Percentiles rank a stretch among this genome's conserved stretches.
phyloP scores from a whole-genome alignment of 2,797 vertebrate genomes.

The Sphenodon punctatus region DNA sequence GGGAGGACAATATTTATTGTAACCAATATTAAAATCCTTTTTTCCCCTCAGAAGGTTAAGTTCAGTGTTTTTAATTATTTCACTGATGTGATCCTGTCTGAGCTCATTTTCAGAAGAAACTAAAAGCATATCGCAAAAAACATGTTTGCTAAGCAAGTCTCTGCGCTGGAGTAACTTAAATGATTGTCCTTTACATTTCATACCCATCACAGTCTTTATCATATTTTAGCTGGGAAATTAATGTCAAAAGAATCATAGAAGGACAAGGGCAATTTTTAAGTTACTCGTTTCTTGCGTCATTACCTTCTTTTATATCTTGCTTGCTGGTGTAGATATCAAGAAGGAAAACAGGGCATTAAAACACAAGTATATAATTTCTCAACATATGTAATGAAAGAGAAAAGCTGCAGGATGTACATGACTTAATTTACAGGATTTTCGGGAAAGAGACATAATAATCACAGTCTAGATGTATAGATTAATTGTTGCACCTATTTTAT shows the following conservation, averaged over 20 bases:
- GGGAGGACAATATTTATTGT: accelerated
- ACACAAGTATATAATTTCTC: no score
- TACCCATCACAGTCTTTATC: background rate
- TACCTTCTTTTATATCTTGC: no score
- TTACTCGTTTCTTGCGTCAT: background rate
- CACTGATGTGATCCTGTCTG: background rate
- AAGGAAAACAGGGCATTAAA: no score
- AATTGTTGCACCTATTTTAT: no score
- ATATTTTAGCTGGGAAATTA: background rate
- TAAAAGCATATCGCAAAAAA: background rate
- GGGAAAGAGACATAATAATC: no score
- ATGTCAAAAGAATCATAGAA: background rate
- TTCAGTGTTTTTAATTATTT: background rate
- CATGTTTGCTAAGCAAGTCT: background rate
- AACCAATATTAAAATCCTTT: background rate
- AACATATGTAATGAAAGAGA: no score
- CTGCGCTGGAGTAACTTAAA: background rate
- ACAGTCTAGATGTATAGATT: no score
- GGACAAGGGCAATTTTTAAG: background rate
- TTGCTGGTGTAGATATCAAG: no score
- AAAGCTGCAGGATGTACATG: no score
- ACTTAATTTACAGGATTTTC: no score
- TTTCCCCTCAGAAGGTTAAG: background rate
- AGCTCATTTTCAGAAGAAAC: background rate
- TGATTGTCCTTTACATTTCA: background rate